These are phyloP conservation scores for Dasypogon diadema DNA, from an alignment of 2,888 invertebrate genomes.

Conservation along the genomic window DNA sequence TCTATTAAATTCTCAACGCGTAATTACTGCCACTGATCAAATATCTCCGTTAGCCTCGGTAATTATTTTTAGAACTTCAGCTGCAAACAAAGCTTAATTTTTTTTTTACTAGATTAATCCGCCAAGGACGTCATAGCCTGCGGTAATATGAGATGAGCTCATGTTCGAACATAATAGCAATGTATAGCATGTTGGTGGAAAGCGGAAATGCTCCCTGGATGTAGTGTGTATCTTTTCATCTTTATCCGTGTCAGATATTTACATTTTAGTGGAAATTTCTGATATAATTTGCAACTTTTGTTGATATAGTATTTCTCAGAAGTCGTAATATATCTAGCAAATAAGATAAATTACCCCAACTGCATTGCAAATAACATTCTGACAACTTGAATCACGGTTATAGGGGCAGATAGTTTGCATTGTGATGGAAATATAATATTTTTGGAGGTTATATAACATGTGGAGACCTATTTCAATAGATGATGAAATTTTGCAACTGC, in stretches of 20 bases:
- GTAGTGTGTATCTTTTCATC: neutral
- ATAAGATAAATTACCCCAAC: no score
- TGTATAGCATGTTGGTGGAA: no score
- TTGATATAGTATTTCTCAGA: no score
- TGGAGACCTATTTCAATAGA: neutral
- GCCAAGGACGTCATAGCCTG: neutral
- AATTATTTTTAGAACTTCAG: neutral
- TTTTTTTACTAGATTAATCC: neutral
- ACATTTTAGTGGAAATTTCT: no score
- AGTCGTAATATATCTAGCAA: no score
- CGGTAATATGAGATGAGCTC: neutral
- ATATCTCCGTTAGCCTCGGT: slow-evolving; percentile 3
- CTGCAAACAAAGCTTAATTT: neutral
- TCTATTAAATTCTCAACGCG: neutral
- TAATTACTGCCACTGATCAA: neutral
- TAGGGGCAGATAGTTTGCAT: no score
- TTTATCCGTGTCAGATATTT: neutral
- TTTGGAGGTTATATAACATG: neutral
- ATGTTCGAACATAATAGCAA: neutral
- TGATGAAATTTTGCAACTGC: neutral
- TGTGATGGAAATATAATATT: no score
- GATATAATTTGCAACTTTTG: no score
- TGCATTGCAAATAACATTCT: no score
- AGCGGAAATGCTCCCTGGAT: neutral
- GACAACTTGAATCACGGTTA: no score